These are phyloP conservation scores for Camponotus fellah DNA, from an alignment of 2,888 invertebrate genomes.

Conservation along the genomic window DNA sequence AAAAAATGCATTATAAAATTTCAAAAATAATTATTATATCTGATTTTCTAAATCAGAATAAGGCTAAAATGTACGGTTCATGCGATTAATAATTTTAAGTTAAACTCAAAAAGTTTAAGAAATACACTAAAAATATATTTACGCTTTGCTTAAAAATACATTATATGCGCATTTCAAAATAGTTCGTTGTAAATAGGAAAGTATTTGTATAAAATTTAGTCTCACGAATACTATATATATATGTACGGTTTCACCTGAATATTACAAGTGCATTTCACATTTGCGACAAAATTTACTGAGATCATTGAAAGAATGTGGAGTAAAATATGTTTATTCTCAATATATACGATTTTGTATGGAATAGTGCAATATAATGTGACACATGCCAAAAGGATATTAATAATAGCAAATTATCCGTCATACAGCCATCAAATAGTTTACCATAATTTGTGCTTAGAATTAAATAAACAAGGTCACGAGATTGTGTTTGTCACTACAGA, in stretches of 20 bases:
- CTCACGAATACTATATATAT: background rate
- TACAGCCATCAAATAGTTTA: conserved; percentile 86
- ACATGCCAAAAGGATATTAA: conserved; percentile 38
- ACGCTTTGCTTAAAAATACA: background rate
- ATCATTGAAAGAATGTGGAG: conserved; percentile 18
- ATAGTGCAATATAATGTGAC: conserved; percentile 17
- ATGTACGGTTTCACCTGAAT: background rate
- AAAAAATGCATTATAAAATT: background rate
- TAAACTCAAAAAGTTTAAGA: background rate
- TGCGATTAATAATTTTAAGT: background rate
- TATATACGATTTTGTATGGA: background rate
- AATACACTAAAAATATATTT: background rate
- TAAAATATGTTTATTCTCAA: background rate
- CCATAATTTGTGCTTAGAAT: conserved; percentile 85
- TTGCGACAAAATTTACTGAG: background rate
- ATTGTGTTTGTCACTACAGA: conserved; percentile 86
- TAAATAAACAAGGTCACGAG: conserved; percentile 86
- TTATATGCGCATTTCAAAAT: conserved; percentile 27
- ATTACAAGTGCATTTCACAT: background rate
- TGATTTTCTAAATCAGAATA: background rate
- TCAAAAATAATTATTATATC: background rate
- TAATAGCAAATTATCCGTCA: conserved; percentile 76
- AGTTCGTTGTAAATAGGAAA: background rate
- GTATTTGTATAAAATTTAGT: background rate
- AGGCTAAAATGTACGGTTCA: background rate